Conservation (phyloP, 2,888 invertebrate genomes). For the Drepana falcataria region DNA sequence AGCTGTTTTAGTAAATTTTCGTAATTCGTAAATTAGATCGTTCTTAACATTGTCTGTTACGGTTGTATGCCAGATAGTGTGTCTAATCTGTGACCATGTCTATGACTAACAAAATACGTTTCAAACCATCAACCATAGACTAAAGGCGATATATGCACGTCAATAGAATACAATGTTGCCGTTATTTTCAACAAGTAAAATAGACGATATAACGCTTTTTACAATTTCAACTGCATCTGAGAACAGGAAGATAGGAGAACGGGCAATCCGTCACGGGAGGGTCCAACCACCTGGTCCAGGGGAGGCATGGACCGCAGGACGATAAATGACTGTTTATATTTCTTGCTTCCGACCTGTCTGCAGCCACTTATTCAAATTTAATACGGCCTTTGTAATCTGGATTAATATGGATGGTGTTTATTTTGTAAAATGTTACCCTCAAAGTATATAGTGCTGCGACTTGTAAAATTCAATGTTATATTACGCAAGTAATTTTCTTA, state of each 20-base stretch:
- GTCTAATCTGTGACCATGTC: too few species aligned
- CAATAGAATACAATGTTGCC: too few species aligned
- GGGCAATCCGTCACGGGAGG: conserved; percentile 58
- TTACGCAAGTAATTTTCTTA: too few species aligned
- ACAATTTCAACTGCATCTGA: conserved; percentile 1
- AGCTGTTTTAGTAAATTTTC: too few species aligned
- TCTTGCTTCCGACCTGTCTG: conserved; percentile 47
- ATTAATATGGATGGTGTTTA: conserved; percentile 5
- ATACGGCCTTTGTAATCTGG: conserved; percentile 14
- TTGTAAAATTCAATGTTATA: too few species aligned
- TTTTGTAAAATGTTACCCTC: background rate
- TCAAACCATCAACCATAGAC: too few species aligned
- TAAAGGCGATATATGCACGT: too few species aligned
- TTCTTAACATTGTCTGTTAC: too few species aligned
- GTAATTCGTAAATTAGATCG: too few species aligned
- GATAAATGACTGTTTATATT: conserved; percentile 71
- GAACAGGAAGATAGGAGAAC: conserved; percentile 36
- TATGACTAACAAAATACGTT: too few species aligned
- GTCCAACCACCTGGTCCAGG: conserved; percentile 14
- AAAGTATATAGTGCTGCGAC: too few species aligned
- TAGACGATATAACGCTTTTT: background rate
- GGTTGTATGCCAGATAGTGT: too few species aligned
- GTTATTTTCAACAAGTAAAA: background rate
- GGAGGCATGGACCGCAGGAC: conserved; percentile 47
- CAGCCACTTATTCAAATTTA: conserved; percentile 59